phyloP scores from a whole-genome alignment of 2,888 invertebrate genomes.

The Tupiocoris notatus region DNA sequence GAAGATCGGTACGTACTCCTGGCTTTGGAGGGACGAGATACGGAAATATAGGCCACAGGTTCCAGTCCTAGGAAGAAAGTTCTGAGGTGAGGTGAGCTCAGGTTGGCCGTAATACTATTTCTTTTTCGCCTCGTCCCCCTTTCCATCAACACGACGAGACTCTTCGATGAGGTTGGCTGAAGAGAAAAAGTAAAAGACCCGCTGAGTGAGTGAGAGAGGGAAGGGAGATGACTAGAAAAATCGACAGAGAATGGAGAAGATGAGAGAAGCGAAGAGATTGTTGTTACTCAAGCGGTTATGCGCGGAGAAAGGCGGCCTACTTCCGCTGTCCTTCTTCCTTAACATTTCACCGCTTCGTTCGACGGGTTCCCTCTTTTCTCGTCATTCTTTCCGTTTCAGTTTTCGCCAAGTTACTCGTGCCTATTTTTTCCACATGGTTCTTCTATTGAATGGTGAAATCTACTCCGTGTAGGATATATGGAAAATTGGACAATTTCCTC shows the following conservation, averaged over 20 bases:
- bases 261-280: slow-evolving; percentile 15
- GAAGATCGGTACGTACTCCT: no score
- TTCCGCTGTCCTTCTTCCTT: slow-evolving; percentile 39
- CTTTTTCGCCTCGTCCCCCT: slow-evolving; percentile 15
- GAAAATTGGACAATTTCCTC: no score
- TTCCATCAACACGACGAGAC: neutral
- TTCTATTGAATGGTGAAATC: neutral
- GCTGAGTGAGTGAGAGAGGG: neutral
- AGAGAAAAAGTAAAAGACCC: neutral
- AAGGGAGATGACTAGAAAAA: neutral
- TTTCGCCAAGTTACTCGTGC: neutral
- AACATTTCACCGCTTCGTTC: slow-evolving; percentile 21
- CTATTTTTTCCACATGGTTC: neutral
- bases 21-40: neutral
- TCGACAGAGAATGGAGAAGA: neutral
- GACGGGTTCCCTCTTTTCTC: neutral
- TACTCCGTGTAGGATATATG: no score
- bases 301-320: slow-evolving; percentile 40
- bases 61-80: neutral
- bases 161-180: neutral
- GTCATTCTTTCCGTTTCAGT: neutral
- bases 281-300: slow-evolving; percentile 39
- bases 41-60: slow-evolving; percentile 16
- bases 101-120: slow-evolving; percentile 26
- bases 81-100: neutral